A percentile compares a stretch with the other conserved stretches of the same genome.
These are phyloP conservation scores for Pemphredon lugubris DNA, from an alignment of 2,888 invertebrate genomes.

Conservation along the genomic window DNA sequence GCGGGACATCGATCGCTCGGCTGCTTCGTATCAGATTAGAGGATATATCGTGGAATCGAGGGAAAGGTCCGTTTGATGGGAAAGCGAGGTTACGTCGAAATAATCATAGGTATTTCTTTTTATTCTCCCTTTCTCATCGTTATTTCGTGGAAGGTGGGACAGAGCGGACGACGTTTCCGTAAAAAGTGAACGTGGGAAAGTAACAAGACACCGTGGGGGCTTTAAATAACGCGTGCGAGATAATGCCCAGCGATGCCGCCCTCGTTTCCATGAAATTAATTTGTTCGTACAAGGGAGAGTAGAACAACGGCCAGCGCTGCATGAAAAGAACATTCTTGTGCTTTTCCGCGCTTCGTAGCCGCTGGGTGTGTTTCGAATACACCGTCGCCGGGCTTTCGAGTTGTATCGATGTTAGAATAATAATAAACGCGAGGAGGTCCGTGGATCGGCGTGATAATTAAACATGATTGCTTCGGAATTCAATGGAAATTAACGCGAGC, in stretches of 20 bases:
- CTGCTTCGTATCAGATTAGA: conserved; percentile 46
- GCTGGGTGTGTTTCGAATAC: conserved; percentile 17
- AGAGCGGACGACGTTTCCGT: too few species aligned
- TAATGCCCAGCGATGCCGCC: conserved; percentile 2
- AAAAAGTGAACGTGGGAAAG: too few species aligned
- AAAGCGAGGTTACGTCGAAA: too few species aligned
- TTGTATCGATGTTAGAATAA: background rate
- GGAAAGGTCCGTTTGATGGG: background rate
- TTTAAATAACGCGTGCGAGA: too few species aligned
- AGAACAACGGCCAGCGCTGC: conserved; percentile 28
- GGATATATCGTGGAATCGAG: conserved; percentile 39
- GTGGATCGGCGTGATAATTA: background rate
- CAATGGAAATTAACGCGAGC: too few species aligned
- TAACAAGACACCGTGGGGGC: too few species aligned
- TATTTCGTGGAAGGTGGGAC: too few species aligned
- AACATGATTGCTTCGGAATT: too few species aligned
- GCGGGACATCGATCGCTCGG: conserved; percentile 22
- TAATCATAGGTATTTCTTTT: too few species aligned
- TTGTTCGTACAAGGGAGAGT: conserved; percentile 16
- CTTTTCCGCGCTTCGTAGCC: conserved; percentile 48
- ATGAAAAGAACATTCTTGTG: conserved; percentile 43
- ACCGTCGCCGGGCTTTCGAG: conserved; percentile 7
- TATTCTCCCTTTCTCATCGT: too few species aligned
- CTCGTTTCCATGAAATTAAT: conserved; percentile 33
- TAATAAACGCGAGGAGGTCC: background rate